Base-by-base conservation (phyloP, 1,140 invertebrate species). In the Drosophila lacteicornis region DNA sequence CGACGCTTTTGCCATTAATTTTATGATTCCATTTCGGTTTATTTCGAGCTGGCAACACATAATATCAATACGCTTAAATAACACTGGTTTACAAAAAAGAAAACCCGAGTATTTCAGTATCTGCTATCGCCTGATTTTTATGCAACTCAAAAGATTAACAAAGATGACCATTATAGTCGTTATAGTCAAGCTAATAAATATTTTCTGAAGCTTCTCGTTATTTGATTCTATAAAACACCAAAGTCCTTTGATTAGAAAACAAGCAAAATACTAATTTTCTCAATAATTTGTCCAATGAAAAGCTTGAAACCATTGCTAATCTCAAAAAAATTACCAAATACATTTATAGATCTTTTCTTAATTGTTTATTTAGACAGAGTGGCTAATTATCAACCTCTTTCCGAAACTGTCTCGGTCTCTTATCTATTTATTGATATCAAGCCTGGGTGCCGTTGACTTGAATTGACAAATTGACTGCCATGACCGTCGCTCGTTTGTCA, bases 1-100 rank as follows among this genome's bases (percentile, higher is more conserved):
- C 63, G 51, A 22, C 66, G 50, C 66, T 25, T 71, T 43, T 68
- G 77, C 78, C 77, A 80, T 85, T 85, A 69, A 73, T 67, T 81
- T 75, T 68, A 70, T 53, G 51, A 67, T 43, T 71, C 22, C 62
- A 47, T 25, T 51, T 71, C n/a, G 57, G 49, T 58, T 70, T 43
- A 36, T 79, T 75, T 17, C 51, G 46, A 73, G 56, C 55, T 85
- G 82, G 57, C 60, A 81, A 56, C 65, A 75, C 45, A 80, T 33
- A 65, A 81, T 55, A 73, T 53, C 58, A 50, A 30, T 57, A 33
- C 36, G 46, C 33, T 49, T 56, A 75, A 63, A 58, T 43, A 30
- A 63, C 53, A n/a, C 51, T 62, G 50, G 30, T n/a, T 40, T 40
- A 56, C 45, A 53, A 55, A 33, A 27, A 12, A 53, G 7, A 6